These are phyloP conservation scores for Dunckerocampus dactyliophorus DNA, from an alignment of 2,113 vertebrate species.

Conservation along the genomic window DNA sequence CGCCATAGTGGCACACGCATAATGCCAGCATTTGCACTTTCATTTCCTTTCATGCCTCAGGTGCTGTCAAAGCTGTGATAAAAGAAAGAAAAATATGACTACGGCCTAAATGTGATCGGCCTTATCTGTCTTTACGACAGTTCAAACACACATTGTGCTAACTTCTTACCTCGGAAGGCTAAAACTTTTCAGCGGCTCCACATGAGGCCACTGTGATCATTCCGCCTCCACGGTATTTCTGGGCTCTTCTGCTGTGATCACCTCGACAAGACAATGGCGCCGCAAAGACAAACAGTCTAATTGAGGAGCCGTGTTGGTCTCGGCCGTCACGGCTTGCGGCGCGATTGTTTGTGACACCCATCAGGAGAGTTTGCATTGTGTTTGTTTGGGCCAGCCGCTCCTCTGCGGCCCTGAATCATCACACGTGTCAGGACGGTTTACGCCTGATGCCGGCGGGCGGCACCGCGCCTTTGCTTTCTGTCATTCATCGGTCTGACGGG, in stretches of 20 bases:
- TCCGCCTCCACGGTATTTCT: not conserved
- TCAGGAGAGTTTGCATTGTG: conserved; percentile 18
- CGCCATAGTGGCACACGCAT: not conserved
- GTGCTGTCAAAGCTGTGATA: not conserved
- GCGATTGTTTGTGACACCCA: conserved; percentile 43
- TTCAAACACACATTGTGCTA: not conserved
- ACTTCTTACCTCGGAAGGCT: not conserved
- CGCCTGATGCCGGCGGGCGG: conserved; percentile 25
- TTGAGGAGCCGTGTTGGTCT: conserved; percentile 32
- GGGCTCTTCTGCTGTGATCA: conserved; percentile 25
- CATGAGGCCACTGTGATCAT: too few relatives aligned
- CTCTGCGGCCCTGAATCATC: conserved; percentile 36
- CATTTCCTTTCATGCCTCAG: conserved; percentile 1
- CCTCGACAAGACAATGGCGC: conserved; percentile 25
- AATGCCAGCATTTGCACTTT: not conserved
- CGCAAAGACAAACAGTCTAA: conserved; percentile 23
- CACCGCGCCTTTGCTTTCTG: too few relatives aligned
- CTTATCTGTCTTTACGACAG: not conserved
- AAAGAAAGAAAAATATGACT: conserved; percentile 1
- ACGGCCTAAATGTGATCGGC: not conserved
- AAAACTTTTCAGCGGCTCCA: too few relatives aligned
- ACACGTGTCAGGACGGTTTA: conserved; percentile 47
- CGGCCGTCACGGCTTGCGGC: conserved; percentile 9
- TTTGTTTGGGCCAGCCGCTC: conserved; percentile 17
- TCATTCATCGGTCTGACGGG: too few relatives aligned